Percentiles rank a stretch among this genome's conserved stretches.
phyloP scores from a whole-genome alignment of 1,140 invertebrate species.

The Drosophila kikkawai region DNA sequence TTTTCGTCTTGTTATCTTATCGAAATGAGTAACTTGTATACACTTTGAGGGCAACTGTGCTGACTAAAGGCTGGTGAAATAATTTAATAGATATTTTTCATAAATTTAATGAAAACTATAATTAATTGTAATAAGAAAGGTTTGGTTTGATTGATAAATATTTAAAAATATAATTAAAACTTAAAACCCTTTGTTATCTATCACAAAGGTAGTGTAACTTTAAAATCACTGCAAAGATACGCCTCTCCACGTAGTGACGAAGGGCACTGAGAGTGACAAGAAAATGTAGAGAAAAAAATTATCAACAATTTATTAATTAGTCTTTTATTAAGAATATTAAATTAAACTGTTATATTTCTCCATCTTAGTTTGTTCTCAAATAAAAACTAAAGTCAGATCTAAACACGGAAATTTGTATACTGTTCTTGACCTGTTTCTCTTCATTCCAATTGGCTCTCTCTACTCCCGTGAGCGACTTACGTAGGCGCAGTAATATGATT shows the following conservation, averaged over 20 bases:
- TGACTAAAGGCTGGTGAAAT: slow-evolving; percentile 11
- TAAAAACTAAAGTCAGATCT: slow-evolving; percentile 10
- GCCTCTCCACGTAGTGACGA: background rate
- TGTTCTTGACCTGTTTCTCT: slow-evolving; percentile 44
- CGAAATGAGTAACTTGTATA: slow-evolving; percentile 19
- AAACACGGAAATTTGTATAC: background rate
- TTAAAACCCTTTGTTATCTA: background rate
- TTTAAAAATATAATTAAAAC: background rate
- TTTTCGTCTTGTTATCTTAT: slow-evolving; percentile 30
- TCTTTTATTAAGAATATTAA: too few relatives aligned
- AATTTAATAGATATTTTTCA: background rate
- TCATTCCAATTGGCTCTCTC: background rate
- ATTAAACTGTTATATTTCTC: background rate
- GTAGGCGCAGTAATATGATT: slow-evolving; percentile 35
- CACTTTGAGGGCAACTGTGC: background rate
- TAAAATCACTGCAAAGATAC: background rate
- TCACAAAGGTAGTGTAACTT: background rate
- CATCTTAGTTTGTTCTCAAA: slow-evolving; percentile 10
- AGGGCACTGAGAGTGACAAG: background rate
- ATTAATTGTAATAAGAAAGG: too few relatives aligned
- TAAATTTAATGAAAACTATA: too few relatives aligned
- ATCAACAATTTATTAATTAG: background rate
- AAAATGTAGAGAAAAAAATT: background rate
- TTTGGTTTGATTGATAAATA: background rate
- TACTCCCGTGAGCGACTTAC: slow-evolving; percentile 15